A percentile compares a stretch with the other conserved stretches of the same genome.
Evolutionary conservation across 2,888 invertebrate species (phyloP).

Genomic region (Drosophila maculinotata): DNA sequence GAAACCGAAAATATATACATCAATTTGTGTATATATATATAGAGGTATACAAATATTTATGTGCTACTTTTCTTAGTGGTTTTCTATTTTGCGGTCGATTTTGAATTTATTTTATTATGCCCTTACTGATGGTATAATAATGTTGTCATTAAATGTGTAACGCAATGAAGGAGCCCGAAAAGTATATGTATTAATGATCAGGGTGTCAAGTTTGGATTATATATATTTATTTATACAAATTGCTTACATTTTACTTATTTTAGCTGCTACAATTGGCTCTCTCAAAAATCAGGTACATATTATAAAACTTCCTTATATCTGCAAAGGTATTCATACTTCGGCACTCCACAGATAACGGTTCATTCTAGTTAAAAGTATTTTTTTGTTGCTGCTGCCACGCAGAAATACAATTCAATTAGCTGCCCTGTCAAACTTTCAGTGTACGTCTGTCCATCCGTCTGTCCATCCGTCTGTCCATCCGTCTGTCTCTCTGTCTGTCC

Average conservation of each 20-base stretch:
- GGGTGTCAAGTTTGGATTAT: too few relatives aligned
- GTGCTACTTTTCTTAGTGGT: conserved; percentile 1
- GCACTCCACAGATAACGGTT: neutral
- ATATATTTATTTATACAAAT: too few relatives aligned
- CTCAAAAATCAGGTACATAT: too few relatives aligned
- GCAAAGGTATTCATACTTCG: neutral
- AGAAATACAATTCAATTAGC: conserved; percentile 80
- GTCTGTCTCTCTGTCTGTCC: too few relatives aligned
- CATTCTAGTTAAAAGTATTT: neutral
- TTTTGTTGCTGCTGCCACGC: conserved; percentile 11
- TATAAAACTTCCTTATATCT: neutral
- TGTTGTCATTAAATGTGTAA: neutral
- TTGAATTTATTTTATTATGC: conserved; percentile 4
- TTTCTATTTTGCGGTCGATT: conserved; percentile 21
- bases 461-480: conserved; percentile 3
- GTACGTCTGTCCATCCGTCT: conserved; percentile 29
- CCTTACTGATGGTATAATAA: neutral
- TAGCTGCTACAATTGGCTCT: too few relatives aligned
- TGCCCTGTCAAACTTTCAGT: conserved; percentile 77
- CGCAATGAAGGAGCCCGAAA: neutral
- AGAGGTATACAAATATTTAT: neutral
- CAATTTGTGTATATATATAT: neutral
- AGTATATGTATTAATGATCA: too few relatives aligned
- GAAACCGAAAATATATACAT: conserved; percentile 4
- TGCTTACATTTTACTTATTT: too few relatives aligned